A percentile compares a stretch with the other conserved stretches of the same genome.
phyloP scores from a whole-genome alignment of 2,113 vertebrate genomes.

The Bubalus kerabau region DNA sequence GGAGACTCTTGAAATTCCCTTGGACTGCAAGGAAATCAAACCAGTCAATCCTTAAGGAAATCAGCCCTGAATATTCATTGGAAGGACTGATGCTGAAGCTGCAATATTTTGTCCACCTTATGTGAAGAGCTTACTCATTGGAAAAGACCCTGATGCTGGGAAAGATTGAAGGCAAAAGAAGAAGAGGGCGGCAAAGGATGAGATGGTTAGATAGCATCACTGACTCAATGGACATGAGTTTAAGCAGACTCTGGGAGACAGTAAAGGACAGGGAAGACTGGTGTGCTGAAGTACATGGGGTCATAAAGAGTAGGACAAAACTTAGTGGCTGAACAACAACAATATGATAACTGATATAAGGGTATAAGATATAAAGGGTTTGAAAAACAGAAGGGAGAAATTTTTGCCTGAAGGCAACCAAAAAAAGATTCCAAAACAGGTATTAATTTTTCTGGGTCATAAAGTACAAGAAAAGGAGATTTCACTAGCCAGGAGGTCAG shows the following conservation, averaged over 20 bases:
- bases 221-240: neutral
- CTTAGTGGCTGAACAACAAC: neutral
- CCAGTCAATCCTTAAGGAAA: neutral
- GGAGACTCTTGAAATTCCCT: neutral
- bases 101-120: neutral
- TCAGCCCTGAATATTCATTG: neutral
- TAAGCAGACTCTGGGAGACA: neutral
- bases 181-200: neutral
- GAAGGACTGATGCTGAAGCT: neutral
- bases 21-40: neutral
- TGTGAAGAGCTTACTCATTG: neutral
- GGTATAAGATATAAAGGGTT: neutral
- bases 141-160: neutral
- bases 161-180: neutral
- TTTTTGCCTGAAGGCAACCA: neutral
- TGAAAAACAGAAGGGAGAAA: neutral
- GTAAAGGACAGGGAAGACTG: neutral
- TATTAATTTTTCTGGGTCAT: neutral
- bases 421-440: neutral
- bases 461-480: neutral
- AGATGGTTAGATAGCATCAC: neutral
- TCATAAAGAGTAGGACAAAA: neutral
- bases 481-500: neutral
- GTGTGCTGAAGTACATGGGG: neutral
- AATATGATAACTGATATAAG: neutral